phyloP scores from a whole-genome alignment of 2,113 vertebrate species.

The Alosa alosa region DNA sequence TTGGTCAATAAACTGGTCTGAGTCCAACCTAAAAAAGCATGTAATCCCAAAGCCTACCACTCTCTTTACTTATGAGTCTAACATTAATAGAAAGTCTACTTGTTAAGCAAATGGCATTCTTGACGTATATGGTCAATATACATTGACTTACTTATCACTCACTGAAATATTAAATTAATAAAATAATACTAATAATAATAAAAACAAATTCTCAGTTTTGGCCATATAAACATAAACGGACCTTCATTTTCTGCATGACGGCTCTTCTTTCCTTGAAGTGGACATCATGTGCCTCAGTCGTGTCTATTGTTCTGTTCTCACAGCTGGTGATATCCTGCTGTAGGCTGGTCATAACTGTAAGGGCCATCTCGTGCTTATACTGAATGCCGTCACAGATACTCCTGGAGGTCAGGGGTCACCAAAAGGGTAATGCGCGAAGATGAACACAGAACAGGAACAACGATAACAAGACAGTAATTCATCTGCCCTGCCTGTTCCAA shows the following conservation, averaged over 20 bases:
- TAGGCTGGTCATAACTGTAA: constrained; percentile 62
- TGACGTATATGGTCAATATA: no score
- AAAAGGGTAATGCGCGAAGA: neutral
- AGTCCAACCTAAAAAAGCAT: neutral
- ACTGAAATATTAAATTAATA: neutral
- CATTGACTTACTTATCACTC: neutral
- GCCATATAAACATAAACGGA: constrained; percentile 11
- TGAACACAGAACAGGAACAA: constrained; percentile 14
- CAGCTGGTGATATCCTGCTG: constrained; percentile 61
- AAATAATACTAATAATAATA: neutral
- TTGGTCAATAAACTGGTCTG: constrained; percentile 32
- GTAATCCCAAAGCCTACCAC: neutral
- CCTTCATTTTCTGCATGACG: constrained; percentile 63
- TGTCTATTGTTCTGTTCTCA: constrained; percentile 55
- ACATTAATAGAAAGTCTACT: neutral
- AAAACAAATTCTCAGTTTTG: constrained; percentile 1
- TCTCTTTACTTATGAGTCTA: neutral
- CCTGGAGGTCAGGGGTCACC: constrained; percentile 49
- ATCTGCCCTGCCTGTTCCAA: neutral
- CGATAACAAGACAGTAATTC: neutral
- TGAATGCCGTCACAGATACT: constrained; percentile 51
- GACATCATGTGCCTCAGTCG: constrained; percentile 53
- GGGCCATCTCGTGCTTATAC: constrained; percentile 65
- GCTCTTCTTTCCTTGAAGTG: constrained; percentile 62
- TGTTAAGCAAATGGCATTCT: no score